phyloP scores from a whole-genome alignment of 2,797 vertebrate genomes.

The Odontamblyopus rebecca region DNA sequence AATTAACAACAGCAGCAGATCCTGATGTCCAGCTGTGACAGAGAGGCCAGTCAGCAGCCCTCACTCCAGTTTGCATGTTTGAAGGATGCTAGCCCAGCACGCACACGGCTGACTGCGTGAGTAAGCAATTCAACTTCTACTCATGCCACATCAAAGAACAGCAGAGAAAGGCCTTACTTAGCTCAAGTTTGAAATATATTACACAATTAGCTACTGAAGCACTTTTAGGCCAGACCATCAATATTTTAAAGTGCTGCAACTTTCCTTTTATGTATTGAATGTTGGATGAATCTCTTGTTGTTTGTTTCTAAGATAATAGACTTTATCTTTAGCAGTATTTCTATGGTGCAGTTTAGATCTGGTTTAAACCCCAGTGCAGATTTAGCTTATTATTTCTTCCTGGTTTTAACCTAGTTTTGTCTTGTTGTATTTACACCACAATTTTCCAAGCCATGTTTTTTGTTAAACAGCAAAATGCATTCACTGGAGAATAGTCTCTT shows the following conservation, averaged over 20 bases:
- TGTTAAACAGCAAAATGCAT: background rate
- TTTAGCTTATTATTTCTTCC: background rate
- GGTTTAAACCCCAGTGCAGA: background rate
- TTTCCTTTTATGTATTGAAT: background rate
- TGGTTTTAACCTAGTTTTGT: background rate
- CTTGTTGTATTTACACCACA: background rate
- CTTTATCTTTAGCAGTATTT: background rate
- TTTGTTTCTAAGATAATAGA: background rate
- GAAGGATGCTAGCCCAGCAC: constrained; percentile 52
- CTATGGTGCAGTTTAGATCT: background rate
- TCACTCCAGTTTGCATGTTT: constrained; percentile 39
- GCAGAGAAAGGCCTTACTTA: constrained; percentile 9
- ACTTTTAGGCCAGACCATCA: constrained; percentile 9
- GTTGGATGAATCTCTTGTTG: background rate
- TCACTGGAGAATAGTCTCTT: background rate
- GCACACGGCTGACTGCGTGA: constrained; percentile 29
- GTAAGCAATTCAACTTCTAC: constrained; percentile 30
- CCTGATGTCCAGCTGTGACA: constrained; percentile 61
- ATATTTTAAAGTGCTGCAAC: constrained; percentile 1
- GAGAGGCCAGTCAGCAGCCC: constrained; percentile 57
- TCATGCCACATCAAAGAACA: constrained; percentile 33
- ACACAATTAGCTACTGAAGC: constrained; percentile 3
- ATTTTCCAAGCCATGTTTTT: background rate
- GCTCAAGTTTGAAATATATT: constrained; percentile 2
- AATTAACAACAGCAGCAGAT: constrained; percentile 67